phyloP scores from a whole-genome alignment of 2,888 invertebrate genomes.

The Hypercompe scribonia region DNA sequence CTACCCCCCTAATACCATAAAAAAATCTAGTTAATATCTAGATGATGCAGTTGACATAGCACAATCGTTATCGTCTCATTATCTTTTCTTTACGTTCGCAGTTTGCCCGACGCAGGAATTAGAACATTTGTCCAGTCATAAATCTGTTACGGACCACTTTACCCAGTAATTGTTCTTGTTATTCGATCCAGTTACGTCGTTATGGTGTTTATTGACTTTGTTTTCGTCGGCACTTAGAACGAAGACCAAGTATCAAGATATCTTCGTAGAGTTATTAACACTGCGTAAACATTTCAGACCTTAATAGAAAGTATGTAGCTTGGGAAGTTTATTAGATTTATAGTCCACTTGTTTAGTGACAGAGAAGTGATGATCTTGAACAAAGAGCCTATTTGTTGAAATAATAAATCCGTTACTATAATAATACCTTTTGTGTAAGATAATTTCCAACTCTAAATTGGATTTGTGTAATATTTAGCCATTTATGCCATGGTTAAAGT shows the following conservation, averaged over 20 bases:
- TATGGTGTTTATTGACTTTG: constrained; percentile 48
- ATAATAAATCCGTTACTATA: background rate
- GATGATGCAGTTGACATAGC: background rate
- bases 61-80: background rate
- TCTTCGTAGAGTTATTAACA: constrained; percentile 2
- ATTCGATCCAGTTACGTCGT: constrained; percentile 48
- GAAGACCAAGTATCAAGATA: constrained; percentile 1
- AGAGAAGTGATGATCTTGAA: background rate
- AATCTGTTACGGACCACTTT: constrained; percentile 57
- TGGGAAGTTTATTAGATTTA: background rate
- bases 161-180: constrained; percentile 60
- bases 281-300: background rate
- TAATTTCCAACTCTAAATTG: background rate
- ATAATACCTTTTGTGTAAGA: background rate
- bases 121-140: constrained; percentile 48
- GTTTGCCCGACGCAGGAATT: constrained; percentile 6
- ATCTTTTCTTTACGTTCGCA: background rate
- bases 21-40: background rate
- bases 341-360: background rate
- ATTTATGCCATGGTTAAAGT: background rate
- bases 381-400: background rate
- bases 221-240: constrained; percentile 43
- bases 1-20: no score
- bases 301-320: background rate
- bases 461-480: background rate